These are phyloP conservation scores for Gastrophysa polygoni DNA, from an alignment of 2,888 invertebrate species.

Conservation along the genomic window DNA sequence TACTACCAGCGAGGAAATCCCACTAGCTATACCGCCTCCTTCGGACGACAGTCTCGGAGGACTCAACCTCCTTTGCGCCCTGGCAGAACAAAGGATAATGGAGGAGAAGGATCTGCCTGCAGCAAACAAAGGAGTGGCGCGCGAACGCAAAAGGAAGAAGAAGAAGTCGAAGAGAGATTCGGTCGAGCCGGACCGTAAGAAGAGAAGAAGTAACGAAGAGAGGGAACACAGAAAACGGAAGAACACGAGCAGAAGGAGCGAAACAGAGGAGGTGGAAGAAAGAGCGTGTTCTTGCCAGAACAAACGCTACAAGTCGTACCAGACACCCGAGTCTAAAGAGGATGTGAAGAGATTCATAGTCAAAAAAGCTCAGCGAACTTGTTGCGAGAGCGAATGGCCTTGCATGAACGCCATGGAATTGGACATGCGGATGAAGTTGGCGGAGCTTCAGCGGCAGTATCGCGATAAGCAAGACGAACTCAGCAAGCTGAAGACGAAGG, in stretches of 20 bases:
- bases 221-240: constrained; percentile 43
- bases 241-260: constrained; percentile 29
- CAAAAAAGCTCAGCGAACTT: constrained; percentile 49
- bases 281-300: constrained; percentile 45
- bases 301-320: constrained; percentile 49
- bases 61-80: constrained; percentile 77
- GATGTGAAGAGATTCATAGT: constrained; percentile 54
- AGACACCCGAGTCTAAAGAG: constrained; percentile 58
- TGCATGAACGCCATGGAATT: constrained; percentile 76
- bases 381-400: constrained; percentile 54
- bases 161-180: constrained; percentile 55
- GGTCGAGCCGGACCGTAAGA: constrained; percentile 57
- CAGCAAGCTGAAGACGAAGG: constrained; percentile 70
- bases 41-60: constrained; percentile 63
- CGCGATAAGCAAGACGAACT: constrained; percentile 84
- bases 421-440: constrained; percentile 80
- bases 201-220: constrained; percentile 49
- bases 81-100: constrained; percentile 83
- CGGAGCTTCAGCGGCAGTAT: constrained; percentile 81
- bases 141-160: constrained; percentile 57
- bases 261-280: constrained; percentile 33
- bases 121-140: constrained; percentile 33
- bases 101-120: constrained; percentile 66
- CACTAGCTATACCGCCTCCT: not conserved
- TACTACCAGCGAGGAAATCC: not conserved